Evolutionary conservation across 2,797 vertebrate species (phyloP).

Genomic region (Amblyopsis hoosieri): DNA sequence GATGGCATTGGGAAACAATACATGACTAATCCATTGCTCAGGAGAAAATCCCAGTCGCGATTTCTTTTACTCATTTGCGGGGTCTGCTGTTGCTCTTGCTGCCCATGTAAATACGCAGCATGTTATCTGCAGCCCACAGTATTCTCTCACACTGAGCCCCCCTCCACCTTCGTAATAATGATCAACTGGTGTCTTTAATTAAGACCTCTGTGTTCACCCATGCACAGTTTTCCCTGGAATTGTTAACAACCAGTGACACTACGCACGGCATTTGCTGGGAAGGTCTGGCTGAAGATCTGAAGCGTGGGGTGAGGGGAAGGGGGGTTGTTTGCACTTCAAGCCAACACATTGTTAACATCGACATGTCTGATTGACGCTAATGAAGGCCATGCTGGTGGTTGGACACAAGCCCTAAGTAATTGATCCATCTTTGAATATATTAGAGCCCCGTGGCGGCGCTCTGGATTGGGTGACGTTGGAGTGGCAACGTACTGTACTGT

Average conservation of each 20-base stretch:
- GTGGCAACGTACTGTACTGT: too few species aligned
- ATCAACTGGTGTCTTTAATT: slow-evolving; percentile 76
- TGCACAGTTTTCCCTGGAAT: slow-evolving; percentile 69
- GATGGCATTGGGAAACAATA: too few species aligned
- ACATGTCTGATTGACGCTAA: slow-evolving; percentile 73
- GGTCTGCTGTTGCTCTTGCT: slow-evolving; percentile 2
- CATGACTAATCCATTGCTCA: too few species aligned
- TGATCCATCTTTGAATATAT: slow-evolving; percentile 71
- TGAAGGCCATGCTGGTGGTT: slow-evolving; percentile 73
- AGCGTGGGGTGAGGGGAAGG: slow-evolving; percentile 17
- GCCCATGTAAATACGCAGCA: slow-evolving; percentile 41
- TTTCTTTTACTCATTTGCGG: background rate
- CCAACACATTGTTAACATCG: slow-evolving; percentile 72
- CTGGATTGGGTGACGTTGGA: slow-evolving; percentile 23
- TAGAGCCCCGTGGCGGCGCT: slow-evolving; percentile 36
- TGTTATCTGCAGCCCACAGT: slow-evolving; percentile 37
- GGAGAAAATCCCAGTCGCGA: background rate
- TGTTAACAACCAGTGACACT: slow-evolving; percentile 75
- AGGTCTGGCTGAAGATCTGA: slow-evolving; percentile 39
- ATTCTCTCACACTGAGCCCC: slow-evolving; percentile 34
- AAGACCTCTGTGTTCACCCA: slow-evolving; percentile 65
- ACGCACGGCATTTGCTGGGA: slow-evolving; percentile 66
- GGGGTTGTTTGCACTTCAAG: slow-evolving; percentile 60
- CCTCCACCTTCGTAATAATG: slow-evolving; percentile 57
- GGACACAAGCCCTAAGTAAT: slow-evolving; percentile 70